phyloP scores from a whole-genome alignment of 2,888 invertebrate genomes.

The Craniophora ligustri region DNA sequence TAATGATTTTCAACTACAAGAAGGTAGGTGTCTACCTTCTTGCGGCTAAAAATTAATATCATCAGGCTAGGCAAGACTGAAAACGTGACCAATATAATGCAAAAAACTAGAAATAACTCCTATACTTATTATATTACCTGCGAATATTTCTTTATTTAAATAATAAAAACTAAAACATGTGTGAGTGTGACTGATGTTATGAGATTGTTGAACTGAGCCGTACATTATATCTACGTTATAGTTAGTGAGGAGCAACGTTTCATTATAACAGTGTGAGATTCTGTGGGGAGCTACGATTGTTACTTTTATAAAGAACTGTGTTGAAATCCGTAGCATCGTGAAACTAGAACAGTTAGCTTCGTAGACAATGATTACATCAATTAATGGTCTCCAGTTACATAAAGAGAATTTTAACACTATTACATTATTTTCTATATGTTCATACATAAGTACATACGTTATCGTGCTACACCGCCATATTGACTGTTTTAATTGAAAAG shows the following conservation, averaged over 20 bases:
- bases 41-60: no score
- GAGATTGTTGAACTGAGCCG: conserved; percentile 52
- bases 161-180: conserved; percentile 10
- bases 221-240: conserved; percentile 22
- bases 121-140: no score
- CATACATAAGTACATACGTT: neutral
- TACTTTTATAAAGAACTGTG: conserved; percentile 40
- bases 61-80: no score
- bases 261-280: conserved; percentile 32
- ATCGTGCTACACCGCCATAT: neutral
- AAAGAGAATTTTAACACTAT: conserved; percentile 37
- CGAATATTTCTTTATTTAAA: conserved; percentile 7
- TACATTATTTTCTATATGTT: neutral
- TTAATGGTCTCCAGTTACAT: conserved; percentile 52
- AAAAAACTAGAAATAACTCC: no score
- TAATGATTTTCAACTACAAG: no score
- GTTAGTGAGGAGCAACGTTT: conserved; percentile 37
- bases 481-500: neutral
- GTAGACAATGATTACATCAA: conserved; percentile 56
- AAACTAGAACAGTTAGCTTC: conserved; percentile 55
- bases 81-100: no score
- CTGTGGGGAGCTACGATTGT: conserved; percentile 37
- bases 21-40: no score
- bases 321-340: conserved; percentile 50
- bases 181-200: conserved; percentile 37